These are phyloP conservation scores for Protobothrops flavoviridis DNA, from an alignment of 2,113 vertebrate species.

Conservation along the genomic window DNA sequence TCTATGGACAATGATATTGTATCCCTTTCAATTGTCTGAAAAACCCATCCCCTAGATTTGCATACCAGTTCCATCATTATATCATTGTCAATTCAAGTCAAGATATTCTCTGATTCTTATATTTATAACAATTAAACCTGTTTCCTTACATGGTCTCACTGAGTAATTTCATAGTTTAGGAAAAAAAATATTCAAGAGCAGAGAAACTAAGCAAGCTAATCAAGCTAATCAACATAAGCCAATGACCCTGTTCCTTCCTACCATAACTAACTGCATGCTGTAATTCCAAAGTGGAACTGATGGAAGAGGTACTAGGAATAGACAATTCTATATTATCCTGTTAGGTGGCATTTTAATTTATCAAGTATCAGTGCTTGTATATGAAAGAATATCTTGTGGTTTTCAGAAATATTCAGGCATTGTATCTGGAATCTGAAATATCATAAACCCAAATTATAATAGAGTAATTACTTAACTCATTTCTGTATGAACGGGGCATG, in stretches of 20 bases:
- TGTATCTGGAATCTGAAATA: background rate
- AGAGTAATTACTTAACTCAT: background rate
- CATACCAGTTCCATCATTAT: background rate
- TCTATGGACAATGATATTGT: background rate
- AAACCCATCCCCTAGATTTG: background rate
- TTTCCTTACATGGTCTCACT: background rate
- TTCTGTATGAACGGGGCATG: background rate
- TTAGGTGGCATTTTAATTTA: background rate
- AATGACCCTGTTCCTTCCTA: background rate
- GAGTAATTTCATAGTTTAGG: background rate
- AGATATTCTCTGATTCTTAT: background rate
- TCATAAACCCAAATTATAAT: background rate
- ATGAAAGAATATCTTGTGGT: background rate
- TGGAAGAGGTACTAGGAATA: background rate
- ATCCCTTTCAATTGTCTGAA: background rate
- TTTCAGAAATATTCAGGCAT: background rate
- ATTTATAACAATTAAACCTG: background rate
- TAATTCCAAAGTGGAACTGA: background rate
- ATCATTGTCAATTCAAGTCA: background rate
- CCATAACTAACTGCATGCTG: background rate
- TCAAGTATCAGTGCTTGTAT: background rate
- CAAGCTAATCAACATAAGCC: background rate
- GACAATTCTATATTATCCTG: background rate
- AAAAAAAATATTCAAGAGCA: background rate
- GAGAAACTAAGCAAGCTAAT: background rate